Percentiles rank a stretch among this genome's conserved stretches.
These are phyloP conservation scores for Agrochola macilenta DNA, from an alignment of 2,888 invertebrate species.

Conservation along the genomic window DNA sequence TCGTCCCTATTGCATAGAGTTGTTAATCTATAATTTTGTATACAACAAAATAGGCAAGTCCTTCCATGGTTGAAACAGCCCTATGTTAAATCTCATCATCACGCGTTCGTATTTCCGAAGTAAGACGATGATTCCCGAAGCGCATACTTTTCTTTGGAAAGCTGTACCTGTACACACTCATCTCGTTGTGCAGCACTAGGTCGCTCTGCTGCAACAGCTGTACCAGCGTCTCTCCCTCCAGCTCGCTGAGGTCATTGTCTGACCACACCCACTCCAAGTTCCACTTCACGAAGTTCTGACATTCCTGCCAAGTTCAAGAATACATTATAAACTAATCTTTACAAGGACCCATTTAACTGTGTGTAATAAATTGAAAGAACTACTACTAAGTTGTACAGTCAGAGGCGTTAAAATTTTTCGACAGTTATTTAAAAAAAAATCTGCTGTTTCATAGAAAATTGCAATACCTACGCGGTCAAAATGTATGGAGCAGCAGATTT, in stretches of 20 bases:
- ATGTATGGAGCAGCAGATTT: no score
- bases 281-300: conserved; percentile 97
- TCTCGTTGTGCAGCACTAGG: conserved; percentile 97
- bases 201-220: conserved; percentile 95
- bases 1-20: neutral
- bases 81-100: neutral
- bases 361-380: no score
- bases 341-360: no score
- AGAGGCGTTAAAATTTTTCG: no score
- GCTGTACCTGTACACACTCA: conserved; percentile 93
- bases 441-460: no score
- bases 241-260: conserved; percentile 94
- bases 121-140: neutral
- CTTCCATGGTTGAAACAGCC: neutral
- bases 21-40: neutral
- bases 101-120: neutral
- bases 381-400: no score
- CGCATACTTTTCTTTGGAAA: neutral
- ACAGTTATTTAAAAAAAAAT: no score
- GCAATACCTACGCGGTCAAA: no score
- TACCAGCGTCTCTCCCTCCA: conserved; percentile 95
- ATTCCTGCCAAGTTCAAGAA: conserved; percentile 86
- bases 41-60: neutral
- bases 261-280: conserved; percentile 96
- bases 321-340: no score